Base-by-base conservation (phyloP, 2,888 invertebrate genomes). In the Drosophila melanosoma region DNA sequence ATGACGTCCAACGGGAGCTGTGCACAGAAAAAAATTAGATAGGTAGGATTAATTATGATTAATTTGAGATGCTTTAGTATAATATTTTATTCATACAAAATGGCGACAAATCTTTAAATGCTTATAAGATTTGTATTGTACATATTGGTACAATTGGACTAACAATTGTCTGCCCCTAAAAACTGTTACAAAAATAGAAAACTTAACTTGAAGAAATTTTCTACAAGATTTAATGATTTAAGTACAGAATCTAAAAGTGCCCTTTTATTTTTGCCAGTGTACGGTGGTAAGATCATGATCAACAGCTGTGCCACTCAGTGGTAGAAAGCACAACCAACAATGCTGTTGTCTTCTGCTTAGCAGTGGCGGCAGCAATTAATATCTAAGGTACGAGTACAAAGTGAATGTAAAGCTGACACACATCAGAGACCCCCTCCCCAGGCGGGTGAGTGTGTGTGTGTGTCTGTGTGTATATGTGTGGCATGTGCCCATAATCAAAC, bases 401-500 rank as follows among this genome's bases (percentile, higher is more conserved):
- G 85, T 86, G 85, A 86, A 86, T 89, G 85, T 82, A 85, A 87
- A 81, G 49, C 85, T 89, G 90, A 86, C 85, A 89, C 83, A 87
- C 90, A 87, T 84, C 86, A 71, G 54, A 56, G 64, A 57, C 49
- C 52, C 48, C n/a, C 32, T 26, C 8, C 10, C 32, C 11, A 12
- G 6, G 26, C 51, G 51, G 17, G 6, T 29, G 51, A 29, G n/a
- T 51, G 51, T 29, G 11, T 42, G 42, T 29, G 29, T 29, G 29
- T 8, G 29, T 29, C 29, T 29, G 29, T 11, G 51, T 1, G 10
- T 51, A 10, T 51, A 32, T 32, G 40, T 69, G 57, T 69, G 69
- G 79, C 82, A 70, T 78, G 70, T 74, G 82, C 74, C 74, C 76
- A 68, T 68, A 29, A 59, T 38, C 33, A 26, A 38, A 33, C 32